A percentile compares a stretch with the other conserved stretches of the same genome.
Conservation (phyloP, 2,797 vertebrate genomes). For the Acanthiza pusilla region DNA sequence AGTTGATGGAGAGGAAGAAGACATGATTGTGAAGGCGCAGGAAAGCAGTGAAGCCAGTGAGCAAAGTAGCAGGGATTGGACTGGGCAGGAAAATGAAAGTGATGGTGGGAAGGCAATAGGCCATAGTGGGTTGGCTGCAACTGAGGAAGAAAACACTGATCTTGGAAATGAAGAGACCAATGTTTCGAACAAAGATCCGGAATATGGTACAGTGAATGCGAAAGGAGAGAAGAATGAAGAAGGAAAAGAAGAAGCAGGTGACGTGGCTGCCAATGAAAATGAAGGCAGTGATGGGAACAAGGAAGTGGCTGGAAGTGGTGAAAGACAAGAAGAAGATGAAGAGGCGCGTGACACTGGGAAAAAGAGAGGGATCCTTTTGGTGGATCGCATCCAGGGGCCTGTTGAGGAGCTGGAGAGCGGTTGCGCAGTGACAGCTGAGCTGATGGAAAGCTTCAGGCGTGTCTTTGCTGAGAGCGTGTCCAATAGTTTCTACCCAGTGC, state of each 20-base stretch:
- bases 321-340: rapidly evolving
- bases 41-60: neutral
- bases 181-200: neutral
- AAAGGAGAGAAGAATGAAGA: neutral
- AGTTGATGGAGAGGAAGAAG: too few relatives aligned
- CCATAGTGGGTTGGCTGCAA: rapidly evolving
- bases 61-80: neutral
- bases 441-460: neutral
- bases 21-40: rapidly evolving
- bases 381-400: neutral
- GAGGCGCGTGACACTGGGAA: rapidly evolving
- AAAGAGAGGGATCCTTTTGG: too few relatives aligned
- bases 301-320: rapidly evolving
- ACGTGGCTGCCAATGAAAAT: neutral
- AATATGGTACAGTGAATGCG: neutral
- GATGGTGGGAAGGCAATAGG: rapidly evolving
- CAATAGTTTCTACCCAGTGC: neutral
- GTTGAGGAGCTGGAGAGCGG: neutral
- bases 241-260: too few relatives aligned
- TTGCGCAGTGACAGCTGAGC: too few relatives aligned
- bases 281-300: too few relatives aligned
- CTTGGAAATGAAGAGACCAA: rapidly evolving
- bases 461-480: neutral
- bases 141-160: neutral
- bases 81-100: neutral